Conservation (phyloP, 1,140 invertebrate genomes). For the Drosophila eugracilis region DNA sequence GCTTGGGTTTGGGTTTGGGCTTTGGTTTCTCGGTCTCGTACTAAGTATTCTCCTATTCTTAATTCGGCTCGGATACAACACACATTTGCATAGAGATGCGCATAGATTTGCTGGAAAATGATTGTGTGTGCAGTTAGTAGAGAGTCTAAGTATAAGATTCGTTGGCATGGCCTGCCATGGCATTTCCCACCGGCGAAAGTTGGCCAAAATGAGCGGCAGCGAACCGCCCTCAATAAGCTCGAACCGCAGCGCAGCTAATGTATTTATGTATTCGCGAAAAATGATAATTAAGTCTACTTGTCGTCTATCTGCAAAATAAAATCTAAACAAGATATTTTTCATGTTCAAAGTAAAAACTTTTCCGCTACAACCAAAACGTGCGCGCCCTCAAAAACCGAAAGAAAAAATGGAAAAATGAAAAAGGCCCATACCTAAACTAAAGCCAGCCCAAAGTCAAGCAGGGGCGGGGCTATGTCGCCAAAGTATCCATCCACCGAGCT, state of each 20-base stretch:
- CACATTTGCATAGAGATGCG: constrained; percentile 74
- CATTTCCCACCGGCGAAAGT: constrained; percentile 67
- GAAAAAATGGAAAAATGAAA: background rate
- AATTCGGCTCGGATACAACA: constrained; percentile 74
- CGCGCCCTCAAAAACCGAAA: constrained; percentile 48
- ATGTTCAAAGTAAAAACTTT: constrained; percentile 77
- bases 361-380: constrained; percentile 82
- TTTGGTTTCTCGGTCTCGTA: constrained; percentile 11
- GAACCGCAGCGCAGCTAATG: constrained; percentile 48
- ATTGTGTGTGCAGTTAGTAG: constrained; percentile 60
- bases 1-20: background rate
- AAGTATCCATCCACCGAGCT: constrained; percentile 13
- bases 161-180: constrained; percentile 11
- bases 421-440: constrained; percentile 14
- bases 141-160: background rate
- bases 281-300: constrained; percentile 84
- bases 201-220: constrained; percentile 64
- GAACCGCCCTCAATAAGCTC: constrained; percentile 61
- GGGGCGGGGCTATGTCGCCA: constrained; percentile 28
- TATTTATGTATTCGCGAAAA: constrained; percentile 70
- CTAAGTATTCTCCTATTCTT: constrained; percentile 56
- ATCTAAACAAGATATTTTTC: constrained; percentile 84
- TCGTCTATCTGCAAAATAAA: constrained; percentile 81
- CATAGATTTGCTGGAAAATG: constrained; percentile 81
- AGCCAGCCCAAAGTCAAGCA: constrained; percentile 9